Conservation (phyloP, 2,888 invertebrate genomes). For the Aphelenchoides bicaudatus region DNA sequence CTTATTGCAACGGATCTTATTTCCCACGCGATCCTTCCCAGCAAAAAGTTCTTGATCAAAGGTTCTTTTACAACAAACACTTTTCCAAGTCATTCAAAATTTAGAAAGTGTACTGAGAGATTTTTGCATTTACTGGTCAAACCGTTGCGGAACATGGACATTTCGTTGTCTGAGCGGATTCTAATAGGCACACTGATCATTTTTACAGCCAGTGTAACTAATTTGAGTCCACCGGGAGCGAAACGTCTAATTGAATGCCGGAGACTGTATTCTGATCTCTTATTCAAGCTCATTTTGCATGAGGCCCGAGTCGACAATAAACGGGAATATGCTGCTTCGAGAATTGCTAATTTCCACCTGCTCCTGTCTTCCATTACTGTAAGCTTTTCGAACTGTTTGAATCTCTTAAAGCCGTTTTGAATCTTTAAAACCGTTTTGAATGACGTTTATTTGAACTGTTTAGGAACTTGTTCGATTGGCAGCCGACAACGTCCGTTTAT, state of each 20-base stretch:
- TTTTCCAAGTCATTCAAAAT: slow-evolving; percentile 13
- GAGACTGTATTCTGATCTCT: slow-evolving; percentile 21
- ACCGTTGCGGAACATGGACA: slow-evolving; percentile 41
- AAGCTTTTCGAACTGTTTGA: slow-evolving; percentile 9
- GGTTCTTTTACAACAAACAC: not conserved
- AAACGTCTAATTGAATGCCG: slow-evolving; percentile 18
- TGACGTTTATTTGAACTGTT: slow-evolving; percentile 26
- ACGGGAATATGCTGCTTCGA: slow-evolving; percentile 29
- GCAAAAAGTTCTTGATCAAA: slow-evolving; percentile 30
- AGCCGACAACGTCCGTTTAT: slow-evolving; percentile 49
- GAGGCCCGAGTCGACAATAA: slow-evolving; percentile 13
- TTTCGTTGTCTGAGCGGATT: slow-evolving; percentile 44
- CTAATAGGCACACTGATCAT: slow-evolving; percentile 33
- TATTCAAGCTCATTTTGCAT: slow-evolving; percentile 21
- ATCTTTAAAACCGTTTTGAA: not conserved
- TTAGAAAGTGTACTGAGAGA: slow-evolving; percentile 33
- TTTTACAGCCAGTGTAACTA: slow-evolving; percentile 26
- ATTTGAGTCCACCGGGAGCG: slow-evolving; percentile 18
- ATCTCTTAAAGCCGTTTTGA: not conserved
- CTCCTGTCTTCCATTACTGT: slow-evolving; percentile 52
- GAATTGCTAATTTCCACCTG: slow-evolving; percentile 48
- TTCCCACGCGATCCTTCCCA: slow-evolving; percentile 38
- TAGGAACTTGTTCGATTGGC: slow-evolving; percentile 51
- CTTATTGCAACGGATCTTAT: slow-evolving; percentile 54
- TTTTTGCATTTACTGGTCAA: slow-evolving; percentile 43